These are phyloP conservation scores for Philereme transversata DNA, from an alignment of 2,888 invertebrate genomes.

Conservation along the genomic window DNA sequence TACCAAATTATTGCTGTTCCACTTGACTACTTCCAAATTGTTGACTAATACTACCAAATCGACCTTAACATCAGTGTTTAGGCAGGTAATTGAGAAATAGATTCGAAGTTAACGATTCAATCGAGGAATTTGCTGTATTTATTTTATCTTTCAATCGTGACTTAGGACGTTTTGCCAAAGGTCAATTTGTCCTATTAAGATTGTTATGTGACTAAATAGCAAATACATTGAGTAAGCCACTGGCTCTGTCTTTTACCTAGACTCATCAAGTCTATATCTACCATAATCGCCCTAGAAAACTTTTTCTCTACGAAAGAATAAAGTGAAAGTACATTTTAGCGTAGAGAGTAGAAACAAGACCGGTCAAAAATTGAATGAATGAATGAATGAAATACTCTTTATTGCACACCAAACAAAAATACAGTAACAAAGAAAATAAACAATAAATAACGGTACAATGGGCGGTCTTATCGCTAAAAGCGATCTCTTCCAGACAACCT, in stretches of 20 bases:
- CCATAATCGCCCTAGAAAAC: too few species aligned
- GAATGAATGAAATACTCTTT: too few species aligned
- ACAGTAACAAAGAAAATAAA: too few species aligned
- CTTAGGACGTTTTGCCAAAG: slow-evolving; percentile 37
- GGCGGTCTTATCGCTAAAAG: too few species aligned
- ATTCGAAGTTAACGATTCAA: slow-evolving; percentile 34
- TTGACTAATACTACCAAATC: neutral
- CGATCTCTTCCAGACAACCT: too few species aligned
- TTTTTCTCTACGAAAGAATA: too few species aligned
- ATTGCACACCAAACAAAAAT: too few species aligned
- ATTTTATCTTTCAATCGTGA: slow-evolving; percentile 45
- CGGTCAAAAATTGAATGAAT: too few species aligned
- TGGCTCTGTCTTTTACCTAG: neutral
- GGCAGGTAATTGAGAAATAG: slow-evolving; percentile 20
- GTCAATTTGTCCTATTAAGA: slow-evolving; percentile 38
- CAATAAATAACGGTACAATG: too few species aligned
- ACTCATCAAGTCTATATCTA: neutral
- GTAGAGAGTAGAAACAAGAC: too few species aligned
- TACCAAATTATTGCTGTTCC: neutral
- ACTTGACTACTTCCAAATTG: neutral
- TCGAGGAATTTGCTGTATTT: slow-evolving; percentile 47
- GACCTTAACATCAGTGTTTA: neutral
- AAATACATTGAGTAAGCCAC: neutral
- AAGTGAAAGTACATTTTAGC: too few species aligned
- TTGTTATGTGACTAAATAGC: slow-evolving; percentile 31